Percentiles rank a stretch among this genome's conserved stretches.
Evolutionary conservation across 1,140 invertebrate genomes (phyloP).

Genomic region (Tetragnatha versicolor): DNA sequence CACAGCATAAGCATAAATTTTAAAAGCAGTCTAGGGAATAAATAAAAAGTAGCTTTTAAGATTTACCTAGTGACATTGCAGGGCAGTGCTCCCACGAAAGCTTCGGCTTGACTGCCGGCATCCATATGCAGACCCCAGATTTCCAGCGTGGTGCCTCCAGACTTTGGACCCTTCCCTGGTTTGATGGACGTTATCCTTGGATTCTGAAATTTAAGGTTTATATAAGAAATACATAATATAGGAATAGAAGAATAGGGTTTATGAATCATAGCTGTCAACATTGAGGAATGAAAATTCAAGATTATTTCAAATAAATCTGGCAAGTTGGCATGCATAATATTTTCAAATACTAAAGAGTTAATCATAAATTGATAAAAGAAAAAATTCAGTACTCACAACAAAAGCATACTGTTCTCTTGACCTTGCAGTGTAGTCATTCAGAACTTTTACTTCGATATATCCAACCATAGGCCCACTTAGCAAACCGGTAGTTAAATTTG

Average conservation of each 20-base stretch:
- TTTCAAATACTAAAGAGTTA: too few species aligned
- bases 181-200: slow-evolving; percentile 82
- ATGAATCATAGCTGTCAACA: too few species aligned
- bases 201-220: too few species aligned
- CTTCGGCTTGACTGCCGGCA: slow-evolving; percentile 89
- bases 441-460: slow-evolving; percentile 78
- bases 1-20: too few species aligned
- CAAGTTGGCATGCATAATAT: too few species aligned
- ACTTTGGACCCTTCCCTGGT: slow-evolving; percentile 87
- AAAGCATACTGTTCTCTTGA: slow-evolving; percentile 66
- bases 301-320: too few species aligned
- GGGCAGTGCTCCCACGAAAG: slow-evolving; percentile 85
- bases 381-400: slow-evolving; percentile 53
- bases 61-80: slow-evolving; percentile 74
- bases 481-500: slow-evolving; percentile 51
- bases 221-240: too few species aligned
- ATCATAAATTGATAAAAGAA: neutral
- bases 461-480: slow-evolving; percentile 43
- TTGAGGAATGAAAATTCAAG: too few species aligned
- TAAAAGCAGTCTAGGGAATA: neutral
- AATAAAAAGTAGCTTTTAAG: neutral
- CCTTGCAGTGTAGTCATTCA: slow-evolving; percentile 82
- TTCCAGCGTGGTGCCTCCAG: slow-evolving; percentile 88
- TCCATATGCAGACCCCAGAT: slow-evolving; percentile 93
- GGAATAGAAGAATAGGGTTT: too few species aligned